phyloP scores from a whole-genome alignment of 2,113 vertebrate species.

The Lagopus muta region DNA sequence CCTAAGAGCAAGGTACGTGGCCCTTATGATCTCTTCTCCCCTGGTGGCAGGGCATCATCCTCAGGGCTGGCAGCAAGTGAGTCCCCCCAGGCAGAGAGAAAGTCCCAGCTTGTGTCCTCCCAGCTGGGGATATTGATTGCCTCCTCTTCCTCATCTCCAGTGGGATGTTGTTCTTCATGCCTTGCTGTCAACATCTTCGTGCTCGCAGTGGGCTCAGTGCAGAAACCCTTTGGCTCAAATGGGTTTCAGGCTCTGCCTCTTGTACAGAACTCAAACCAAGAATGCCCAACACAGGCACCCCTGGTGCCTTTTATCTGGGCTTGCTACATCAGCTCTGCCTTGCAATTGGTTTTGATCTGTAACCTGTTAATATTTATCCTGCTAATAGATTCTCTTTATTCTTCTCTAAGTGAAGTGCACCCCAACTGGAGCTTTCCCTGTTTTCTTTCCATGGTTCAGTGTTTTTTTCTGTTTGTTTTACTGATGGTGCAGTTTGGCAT shows the following conservation, averaged over 20 bases:
- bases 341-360: background rate
- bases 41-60: background rate
- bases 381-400: background rate
- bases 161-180: background rate
- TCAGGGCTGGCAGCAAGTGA: background rate
- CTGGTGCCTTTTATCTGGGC: background rate
- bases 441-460: background rate
- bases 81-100: background rate
- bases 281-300: background rate
- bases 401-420: background rate
- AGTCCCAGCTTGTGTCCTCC: background rate
- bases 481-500: background rate
- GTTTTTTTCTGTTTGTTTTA: background rate
- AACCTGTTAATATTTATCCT: conserved; percentile 23
- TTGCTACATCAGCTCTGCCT: background rate
- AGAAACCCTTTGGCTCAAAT: fast-evolving
- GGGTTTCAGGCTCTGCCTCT: background rate
- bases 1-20: background rate
- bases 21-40: background rate
- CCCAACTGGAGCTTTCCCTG: background rate
- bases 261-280: background rate
- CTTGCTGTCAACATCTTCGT: background rate
- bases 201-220: fast-evolving
- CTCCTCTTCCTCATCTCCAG: background rate
- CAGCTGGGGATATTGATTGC: background rate